Conservation (phyloP, 2,888 invertebrate species). For the Neoascia interrupta region DNA sequence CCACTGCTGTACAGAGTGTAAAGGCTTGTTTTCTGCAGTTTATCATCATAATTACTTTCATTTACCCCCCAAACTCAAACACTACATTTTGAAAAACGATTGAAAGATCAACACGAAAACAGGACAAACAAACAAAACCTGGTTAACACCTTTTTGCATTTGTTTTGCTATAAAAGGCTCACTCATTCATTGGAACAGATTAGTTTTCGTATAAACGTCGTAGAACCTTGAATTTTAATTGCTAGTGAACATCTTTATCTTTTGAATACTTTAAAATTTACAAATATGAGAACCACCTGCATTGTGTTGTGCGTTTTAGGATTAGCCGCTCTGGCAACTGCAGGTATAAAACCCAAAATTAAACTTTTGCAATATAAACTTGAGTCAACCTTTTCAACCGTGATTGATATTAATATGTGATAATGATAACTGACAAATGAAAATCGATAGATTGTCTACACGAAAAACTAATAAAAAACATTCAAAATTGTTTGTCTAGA, state of each 20-base stretch:
- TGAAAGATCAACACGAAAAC: conserved; percentile 1
- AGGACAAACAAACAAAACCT: conserved; percentile 21
- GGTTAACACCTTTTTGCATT: conserved; percentile 33
- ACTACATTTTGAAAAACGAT: too few relatives aligned
- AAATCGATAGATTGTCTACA: too few relatives aligned
- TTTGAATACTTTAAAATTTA: background rate
- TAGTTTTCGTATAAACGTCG: conserved; percentile 56
- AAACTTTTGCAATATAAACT: background rate
- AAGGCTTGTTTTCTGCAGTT: background rate
- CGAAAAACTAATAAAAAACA: background rate
- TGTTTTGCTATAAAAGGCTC: conserved; percentile 57
- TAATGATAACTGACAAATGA: too few relatives aligned
- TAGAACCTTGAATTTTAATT: conserved; percentile 37
- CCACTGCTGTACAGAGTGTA: too few relatives aligned
- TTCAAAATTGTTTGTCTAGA: conserved; percentile 19
- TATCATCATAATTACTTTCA: too few relatives aligned
- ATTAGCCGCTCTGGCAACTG: conserved; percentile 51
- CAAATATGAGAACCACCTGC: conserved; percentile 62
- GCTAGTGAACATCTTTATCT: background rate
- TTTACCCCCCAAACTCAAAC: too few relatives aligned
- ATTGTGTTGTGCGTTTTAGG: conserved; percentile 44
- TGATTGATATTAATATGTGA: conserved; percentile 18
- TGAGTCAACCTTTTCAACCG: conserved; percentile 17
- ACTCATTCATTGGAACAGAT: conserved; percentile 44
- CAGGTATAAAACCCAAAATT: conserved; percentile 43